Evolutionary conservation across 2,797 vertebrate genomes (phyloP).

Genomic region (Melanotaenia boesemani): DNA sequence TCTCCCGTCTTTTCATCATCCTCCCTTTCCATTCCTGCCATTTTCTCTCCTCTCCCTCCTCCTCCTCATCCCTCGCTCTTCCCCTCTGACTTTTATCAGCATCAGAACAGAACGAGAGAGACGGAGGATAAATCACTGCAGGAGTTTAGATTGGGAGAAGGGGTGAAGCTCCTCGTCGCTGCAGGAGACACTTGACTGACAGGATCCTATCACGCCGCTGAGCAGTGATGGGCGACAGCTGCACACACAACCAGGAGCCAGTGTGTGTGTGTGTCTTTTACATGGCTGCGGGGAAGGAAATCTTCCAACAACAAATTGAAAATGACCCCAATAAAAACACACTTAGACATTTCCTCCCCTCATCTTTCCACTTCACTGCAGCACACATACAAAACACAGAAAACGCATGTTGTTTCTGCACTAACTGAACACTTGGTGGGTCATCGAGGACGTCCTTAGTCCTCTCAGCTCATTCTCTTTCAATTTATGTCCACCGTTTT

Average conservation of each 20-base stretch:
- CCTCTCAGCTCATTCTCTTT: too few species aligned
- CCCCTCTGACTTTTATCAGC: background rate
- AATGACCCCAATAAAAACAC: slow-evolving; percentile 51
- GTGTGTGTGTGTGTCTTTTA: slow-evolving; percentile 1
- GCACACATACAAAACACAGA: background rate
- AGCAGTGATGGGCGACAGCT: slow-evolving; percentile 32
- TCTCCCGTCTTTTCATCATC: too few species aligned
- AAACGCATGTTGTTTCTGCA: too few species aligned
- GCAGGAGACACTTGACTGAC: slow-evolving; percentile 47
- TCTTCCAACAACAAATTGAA: slow-evolving; percentile 49
- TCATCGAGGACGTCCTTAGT: too few species aligned
- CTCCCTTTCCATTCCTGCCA: too few species aligned
- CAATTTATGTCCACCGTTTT: too few species aligned
- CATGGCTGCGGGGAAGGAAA: slow-evolving; percentile 24
- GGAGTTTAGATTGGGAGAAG: slow-evolving; percentile 42
- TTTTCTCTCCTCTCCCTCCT: too few species aligned
- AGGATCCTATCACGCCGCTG: slow-evolving; percentile 40
- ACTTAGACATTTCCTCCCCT: slow-evolving; percentile 9
- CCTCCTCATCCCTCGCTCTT: too few species aligned
- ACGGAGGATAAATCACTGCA: slow-evolving; percentile 20
- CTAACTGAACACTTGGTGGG: too few species aligned
- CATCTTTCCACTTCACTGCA: background rate
- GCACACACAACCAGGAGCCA: background rate
- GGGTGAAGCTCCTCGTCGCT: slow-evolving; percentile 6
- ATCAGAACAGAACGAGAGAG: background rate